Percentiles rank a stretch among this genome's conserved stretches.
Evolutionary conservation across 2,888 invertebrate genomes (phyloP).

Genomic region (Xestoiulus laeticollis): DNA sequence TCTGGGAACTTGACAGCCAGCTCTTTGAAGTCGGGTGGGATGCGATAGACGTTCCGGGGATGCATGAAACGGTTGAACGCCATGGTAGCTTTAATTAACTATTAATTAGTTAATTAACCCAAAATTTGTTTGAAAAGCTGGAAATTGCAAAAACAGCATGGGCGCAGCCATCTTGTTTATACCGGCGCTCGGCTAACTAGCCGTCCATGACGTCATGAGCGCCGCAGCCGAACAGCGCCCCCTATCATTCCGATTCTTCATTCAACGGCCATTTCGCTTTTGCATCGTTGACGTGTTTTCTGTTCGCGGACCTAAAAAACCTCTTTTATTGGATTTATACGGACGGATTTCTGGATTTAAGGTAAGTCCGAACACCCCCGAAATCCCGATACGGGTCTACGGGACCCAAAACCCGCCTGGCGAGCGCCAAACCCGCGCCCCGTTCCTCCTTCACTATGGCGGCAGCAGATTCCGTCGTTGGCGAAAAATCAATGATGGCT

Average conservation of each 20-base stretch:
- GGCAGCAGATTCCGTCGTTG: neutral
- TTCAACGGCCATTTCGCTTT: neutral
- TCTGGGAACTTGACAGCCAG: conserved; percentile 79
- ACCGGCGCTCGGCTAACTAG: neutral
- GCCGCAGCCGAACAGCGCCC: neutral
- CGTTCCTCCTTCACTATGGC: neutral
- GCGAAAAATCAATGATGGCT: neutral
- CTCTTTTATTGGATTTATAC: neutral
- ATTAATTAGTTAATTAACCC: neutral
- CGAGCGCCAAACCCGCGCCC: neutral
- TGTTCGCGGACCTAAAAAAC: neutral
- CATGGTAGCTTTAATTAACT: conserved; percentile 3
- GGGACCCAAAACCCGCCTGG: neutral
- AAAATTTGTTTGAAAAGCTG: no score
- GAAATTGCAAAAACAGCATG: neutral
- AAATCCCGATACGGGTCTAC: neutral
- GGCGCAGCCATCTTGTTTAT: conserved; percentile 46
- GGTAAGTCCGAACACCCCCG: neutral
- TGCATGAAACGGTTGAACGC: conserved; percentile 75
- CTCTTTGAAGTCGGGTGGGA: conserved; percentile 82
- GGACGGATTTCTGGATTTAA: neutral
- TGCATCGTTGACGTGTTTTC: conserved; percentile 31
- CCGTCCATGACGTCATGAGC: neutral
- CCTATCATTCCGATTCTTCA: neutral
- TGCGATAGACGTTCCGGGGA: conserved; percentile 86